phyloP scores from a whole-genome alignment of 2,113 vertebrate genomes.

The Nycticorax nycticorax region DNA sequence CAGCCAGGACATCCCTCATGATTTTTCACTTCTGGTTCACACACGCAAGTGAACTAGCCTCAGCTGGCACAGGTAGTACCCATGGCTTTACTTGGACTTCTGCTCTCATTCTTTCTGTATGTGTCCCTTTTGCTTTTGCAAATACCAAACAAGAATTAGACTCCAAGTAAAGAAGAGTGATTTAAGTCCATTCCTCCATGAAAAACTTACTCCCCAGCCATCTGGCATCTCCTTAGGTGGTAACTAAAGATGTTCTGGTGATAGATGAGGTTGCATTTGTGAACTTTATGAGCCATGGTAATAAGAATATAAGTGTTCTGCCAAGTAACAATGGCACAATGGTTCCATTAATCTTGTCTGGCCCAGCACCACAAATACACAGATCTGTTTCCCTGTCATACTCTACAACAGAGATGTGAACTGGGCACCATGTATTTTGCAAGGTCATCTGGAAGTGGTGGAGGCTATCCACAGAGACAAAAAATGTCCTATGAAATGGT shows the following conservation, averaged over 20 bases:
- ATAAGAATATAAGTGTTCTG: constrained; percentile 17
- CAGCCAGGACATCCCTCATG: neutral
- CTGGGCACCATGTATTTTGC: neutral
- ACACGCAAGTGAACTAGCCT: neutral
- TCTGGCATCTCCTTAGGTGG: constrained; percentile 31
- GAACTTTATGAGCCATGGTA: constrained; percentile 24
- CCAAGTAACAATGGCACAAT: neutral
- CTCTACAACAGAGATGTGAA: neutral
- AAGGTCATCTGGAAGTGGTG: neutral
- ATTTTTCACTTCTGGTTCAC: neutral
- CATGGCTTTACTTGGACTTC: neutral
- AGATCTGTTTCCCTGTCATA: neutral
- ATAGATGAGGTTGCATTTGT: constrained; percentile 36
- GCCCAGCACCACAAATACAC: neutral
- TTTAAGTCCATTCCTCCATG: neutral
- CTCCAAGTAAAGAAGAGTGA: neutral
- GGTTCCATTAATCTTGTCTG: constrained; percentile 4
- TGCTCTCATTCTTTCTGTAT: neutral
- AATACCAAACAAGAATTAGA: neutral
- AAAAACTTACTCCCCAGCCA: constrained; percentile 18
- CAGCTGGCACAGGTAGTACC: neutral
- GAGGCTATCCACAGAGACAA: neutral
- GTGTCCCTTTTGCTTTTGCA: neutral
- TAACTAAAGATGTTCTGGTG: constrained; percentile 6
- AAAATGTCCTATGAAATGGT: neutral